phyloP scores from a whole-genome alignment of 92 coral and sea anemone species.

The Actinernus sp. region DNA sequence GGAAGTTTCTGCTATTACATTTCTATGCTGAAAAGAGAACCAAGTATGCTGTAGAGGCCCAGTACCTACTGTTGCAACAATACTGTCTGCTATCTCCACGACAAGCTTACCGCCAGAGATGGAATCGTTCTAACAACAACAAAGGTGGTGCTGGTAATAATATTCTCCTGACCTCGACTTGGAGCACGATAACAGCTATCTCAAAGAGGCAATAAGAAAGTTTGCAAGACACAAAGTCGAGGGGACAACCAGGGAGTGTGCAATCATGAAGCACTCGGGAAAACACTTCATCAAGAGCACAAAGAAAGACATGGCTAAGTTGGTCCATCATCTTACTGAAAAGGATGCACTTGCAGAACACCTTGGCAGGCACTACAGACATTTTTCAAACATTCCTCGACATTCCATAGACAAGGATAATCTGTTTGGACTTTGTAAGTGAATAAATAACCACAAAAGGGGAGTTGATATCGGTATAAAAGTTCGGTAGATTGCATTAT shows the following conservation, averaged over 20 bases:
- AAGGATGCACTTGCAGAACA: neutral
- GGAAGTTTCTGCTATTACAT: conserved; percentile 31
- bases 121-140: no score
- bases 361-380: neutral
- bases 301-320: conserved; percentile 20
- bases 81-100: conserved; percentile 9
- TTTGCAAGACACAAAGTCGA: conserved; percentile 22
- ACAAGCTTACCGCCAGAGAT: conserved; percentile 21
- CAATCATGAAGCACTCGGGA: conserved; percentile 25
- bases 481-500: no score
- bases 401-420: neutral
- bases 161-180: conserved; percentile 37
- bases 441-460: neutral
- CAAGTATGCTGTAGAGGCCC: conserved; percentile 36
- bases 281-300: conserved; percentile 12
- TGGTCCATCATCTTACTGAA: conserved; percentile 7
- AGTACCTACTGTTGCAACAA: conserved; percentile 7
- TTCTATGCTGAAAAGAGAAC: neutral
- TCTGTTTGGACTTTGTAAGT: neutral
- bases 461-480: no score
- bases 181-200: conserved; percentile 40
- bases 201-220: conserved; percentile 15
- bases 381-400: neutral
- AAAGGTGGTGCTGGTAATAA: conserved; percentile 20
- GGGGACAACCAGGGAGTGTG: conserved; percentile 12